Conservation (phyloP, 2,888 invertebrate genomes). For the Agapostemon virescens region DNA sequence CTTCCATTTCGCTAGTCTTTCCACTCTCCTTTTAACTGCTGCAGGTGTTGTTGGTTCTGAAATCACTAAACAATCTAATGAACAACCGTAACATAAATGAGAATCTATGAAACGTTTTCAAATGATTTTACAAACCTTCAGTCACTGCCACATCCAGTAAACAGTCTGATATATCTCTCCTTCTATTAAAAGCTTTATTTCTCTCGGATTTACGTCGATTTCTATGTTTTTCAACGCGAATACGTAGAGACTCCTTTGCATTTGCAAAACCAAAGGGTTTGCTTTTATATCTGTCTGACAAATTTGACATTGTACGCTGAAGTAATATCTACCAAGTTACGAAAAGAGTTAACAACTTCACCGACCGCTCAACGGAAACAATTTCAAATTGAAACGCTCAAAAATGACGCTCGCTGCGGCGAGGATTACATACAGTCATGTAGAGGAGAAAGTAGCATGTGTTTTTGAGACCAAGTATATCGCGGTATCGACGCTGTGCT, state of each 20-base stretch:
- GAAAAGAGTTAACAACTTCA: background rate
- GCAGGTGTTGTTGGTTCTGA: background rate
- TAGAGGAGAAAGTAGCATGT: background rate
- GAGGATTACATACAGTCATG: background rate
- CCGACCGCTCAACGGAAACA: background rate
- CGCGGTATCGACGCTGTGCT: no score
- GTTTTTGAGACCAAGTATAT: background rate
- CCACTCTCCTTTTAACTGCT: background rate
- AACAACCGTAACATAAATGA: background rate
- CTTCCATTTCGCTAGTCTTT: background rate
- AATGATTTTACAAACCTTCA: background rate
- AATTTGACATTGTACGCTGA: background rate
- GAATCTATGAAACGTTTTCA: background rate
- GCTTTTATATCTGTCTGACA: background rate
- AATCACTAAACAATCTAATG: background rate
- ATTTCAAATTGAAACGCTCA: background rate
- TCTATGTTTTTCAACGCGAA: background rate
- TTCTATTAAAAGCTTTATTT: background rate
- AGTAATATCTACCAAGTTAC: background rate
- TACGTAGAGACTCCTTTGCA: no score
- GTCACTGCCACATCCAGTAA: background rate
- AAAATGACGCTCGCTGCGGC: background rate
- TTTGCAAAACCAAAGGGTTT: background rate
- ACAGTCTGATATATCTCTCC: background rate
- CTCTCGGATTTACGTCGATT: background rate